A percentile compares a stretch with the other conserved stretches of the same genome.
Evolutionary conservation across 2,888 invertebrate genomes (phyloP).

Genomic region (Sesamia inferens): DNA sequence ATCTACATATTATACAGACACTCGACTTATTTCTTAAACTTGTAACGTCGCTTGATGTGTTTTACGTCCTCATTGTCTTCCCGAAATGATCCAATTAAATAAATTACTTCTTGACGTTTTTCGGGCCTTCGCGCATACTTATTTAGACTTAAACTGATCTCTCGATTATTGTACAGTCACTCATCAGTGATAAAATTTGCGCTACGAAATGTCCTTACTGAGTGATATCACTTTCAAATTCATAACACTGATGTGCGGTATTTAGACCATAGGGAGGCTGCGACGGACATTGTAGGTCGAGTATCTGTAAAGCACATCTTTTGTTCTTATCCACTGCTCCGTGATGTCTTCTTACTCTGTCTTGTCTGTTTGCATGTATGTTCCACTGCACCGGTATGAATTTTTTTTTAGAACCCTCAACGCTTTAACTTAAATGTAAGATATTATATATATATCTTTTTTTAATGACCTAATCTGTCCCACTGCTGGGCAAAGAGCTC

Average conservation of each 20-base stretch:
- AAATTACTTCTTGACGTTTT: neutral
- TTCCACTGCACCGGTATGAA: slow-evolving; percentile 33
- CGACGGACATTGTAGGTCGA: slow-evolving; percentile 5
- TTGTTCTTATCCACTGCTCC: slow-evolving; percentile 8
- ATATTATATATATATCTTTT: neutral
- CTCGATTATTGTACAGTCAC: neutral
- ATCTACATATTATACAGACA: slow-evolving; percentile 26
- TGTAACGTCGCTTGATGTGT: neutral
- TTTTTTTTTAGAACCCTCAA: slow-evolving; percentile 22
- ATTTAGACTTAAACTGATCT: neutral
- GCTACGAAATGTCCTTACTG: neutral
- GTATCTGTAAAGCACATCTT: slow-evolving; percentile 27
- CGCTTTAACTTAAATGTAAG: slow-evolving; percentile 39
- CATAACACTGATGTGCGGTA: neutral
- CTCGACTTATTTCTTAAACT: slow-evolving; percentile 21
- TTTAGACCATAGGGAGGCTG: neutral
- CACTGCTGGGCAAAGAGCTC: too few species aligned
- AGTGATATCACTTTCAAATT: neutral
- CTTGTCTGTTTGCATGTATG: slow-evolving; percentile 56
- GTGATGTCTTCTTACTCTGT: slow-evolving; percentile 18
- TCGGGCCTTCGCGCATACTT: neutral
- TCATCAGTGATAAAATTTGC: neutral
- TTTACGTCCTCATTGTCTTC: neutral
- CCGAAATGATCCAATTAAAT: neutral
- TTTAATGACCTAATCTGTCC: neutral